Base-by-base conservation (phyloP, 2,797 vertebrate genomes). In the Lepidocolaptes lacrymiger region DNA sequence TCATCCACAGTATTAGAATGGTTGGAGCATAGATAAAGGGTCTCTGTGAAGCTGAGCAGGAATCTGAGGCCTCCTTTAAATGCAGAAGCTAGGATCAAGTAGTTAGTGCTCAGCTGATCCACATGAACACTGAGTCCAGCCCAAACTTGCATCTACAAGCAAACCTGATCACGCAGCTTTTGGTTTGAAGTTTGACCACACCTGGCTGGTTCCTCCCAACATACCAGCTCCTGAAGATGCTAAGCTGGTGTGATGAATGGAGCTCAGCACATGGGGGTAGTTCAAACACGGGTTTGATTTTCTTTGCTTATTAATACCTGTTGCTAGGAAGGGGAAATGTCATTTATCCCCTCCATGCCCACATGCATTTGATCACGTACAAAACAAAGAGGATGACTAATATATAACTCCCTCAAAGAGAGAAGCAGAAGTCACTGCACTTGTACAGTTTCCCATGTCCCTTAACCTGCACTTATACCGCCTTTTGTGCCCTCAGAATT, bases 1-100 rank as follows among this genome's bases (percentile, higher is more conserved):
- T 97, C 93, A 96, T 26, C 44, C 37, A 19, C 41, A 67, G 27
- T 51, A 52, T 75, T 78, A 51, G 67, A 95, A 91, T 39, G 79
- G 68, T 55, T 76, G 44, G 32, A 69, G 72, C 84, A 48, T 17
- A 82, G 77, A 89, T 59, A 89, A 94, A 82, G 43, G 83, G 68
- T 87, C 30, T 80, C 67, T 52, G 27, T 64, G 69, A 68, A 66
- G 52, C 62, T 52, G 49, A 88, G 32, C 46, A 51, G 61, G 52
- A 86, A 61, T 64, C 41, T 64, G 85, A 85, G 66, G n/a, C 64
- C 66, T 91, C 64, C 59, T 82, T 77, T 91, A 87, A 76, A 76
- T 74, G 27, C 84, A 87, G 78, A 56, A 73, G 10, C 2, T 89
- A 59, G 20, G 3, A 3, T 43, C 37, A 68, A 64, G 44, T 27